Evolutionary conservation across 2,888 invertebrate genomes (phyloP).

Genomic region (Pterobdella sp.): DNA sequence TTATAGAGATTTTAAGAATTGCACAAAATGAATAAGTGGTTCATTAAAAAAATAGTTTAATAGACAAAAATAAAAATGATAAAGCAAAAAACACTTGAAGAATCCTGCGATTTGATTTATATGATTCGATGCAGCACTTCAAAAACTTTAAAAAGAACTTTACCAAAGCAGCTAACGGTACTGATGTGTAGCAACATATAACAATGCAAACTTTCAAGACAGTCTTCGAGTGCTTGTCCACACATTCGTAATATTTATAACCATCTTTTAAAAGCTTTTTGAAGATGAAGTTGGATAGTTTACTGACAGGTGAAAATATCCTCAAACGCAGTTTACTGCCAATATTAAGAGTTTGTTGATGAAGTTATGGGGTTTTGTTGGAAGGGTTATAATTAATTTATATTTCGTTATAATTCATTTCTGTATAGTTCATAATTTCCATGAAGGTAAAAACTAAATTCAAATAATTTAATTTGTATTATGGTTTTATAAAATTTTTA

Average conservation of each 20-base stretch:
- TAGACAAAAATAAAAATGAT: not conserved
- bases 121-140: not conserved
- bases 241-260: not conserved
- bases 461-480: no score
- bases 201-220: not conserved
- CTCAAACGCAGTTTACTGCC: conserved; percentile 50
- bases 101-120: not conserved
- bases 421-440: no score
- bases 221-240: not conserved
- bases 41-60: not conserved
- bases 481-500: no score
- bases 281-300: conserved; percentile 62
- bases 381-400: no score
- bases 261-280: conserved; percentile 25
- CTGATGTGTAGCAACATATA: not conserved
- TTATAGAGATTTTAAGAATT: no score
- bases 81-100: not conserved
- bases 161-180: not conserved
- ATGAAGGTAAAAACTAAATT: no score
- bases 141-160: not conserved
- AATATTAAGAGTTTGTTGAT: no score
- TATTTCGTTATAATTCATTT: no score
- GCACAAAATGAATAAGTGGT: not conserved
- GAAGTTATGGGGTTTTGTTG: no score
- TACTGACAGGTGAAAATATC: conserved; percentile 74